Evolutionary conservation across 2,888 invertebrate species (phyloP).

Genomic region (Drosophila antonietae): DNA sequence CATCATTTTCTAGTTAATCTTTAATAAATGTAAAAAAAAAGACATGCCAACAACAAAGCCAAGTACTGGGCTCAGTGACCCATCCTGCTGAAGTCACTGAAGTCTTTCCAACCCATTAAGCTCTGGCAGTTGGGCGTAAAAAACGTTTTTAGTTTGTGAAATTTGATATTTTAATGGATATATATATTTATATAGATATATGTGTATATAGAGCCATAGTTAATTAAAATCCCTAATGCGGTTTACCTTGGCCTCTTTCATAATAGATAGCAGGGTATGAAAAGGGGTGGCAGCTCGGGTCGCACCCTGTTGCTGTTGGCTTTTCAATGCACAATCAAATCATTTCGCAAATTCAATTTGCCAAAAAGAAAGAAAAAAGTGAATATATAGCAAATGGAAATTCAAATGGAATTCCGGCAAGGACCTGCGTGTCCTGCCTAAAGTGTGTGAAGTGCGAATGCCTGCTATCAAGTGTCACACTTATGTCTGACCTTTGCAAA

Average conservation of each 20-base stretch:
- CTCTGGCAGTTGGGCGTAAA: constrained; percentile 5
- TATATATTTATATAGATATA: constrained; percentile 20
- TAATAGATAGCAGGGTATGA: not conserved
- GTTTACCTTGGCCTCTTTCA: constrained; percentile 49
- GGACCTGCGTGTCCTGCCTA: constrained; percentile 25
- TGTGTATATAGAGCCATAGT: constrained; percentile 43
- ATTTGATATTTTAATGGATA: constrained; percentile 82
- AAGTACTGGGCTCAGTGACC: constrained; percentile 12
- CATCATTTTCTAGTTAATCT: not conserved
- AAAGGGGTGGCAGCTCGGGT: constrained; percentile 57
- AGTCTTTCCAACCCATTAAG: constrained; percentile 55
- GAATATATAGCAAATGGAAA: constrained; percentile 56
- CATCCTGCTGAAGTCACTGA: constrained; percentile 44
- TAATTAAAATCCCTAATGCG: constrained; percentile 78
- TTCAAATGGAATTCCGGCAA: constrained; percentile 67
- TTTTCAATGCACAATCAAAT: constrained; percentile 75
- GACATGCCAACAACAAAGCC: constrained; percentile 1
- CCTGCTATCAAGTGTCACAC: constrained; percentile 80
- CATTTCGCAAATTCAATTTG: constrained; percentile 75
- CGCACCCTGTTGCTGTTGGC: constrained; percentile 32
- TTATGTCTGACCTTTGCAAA: constrained; percentile 83
- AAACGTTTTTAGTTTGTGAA: constrained; percentile 55
- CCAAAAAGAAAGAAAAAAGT: constrained; percentile 38
- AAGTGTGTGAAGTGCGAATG: constrained; percentile 71
- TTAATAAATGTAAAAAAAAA: not conserved